phyloP scores from a whole-genome alignment of 2,797 vertebrate genomes.

The Psittacula echo region DNA sequence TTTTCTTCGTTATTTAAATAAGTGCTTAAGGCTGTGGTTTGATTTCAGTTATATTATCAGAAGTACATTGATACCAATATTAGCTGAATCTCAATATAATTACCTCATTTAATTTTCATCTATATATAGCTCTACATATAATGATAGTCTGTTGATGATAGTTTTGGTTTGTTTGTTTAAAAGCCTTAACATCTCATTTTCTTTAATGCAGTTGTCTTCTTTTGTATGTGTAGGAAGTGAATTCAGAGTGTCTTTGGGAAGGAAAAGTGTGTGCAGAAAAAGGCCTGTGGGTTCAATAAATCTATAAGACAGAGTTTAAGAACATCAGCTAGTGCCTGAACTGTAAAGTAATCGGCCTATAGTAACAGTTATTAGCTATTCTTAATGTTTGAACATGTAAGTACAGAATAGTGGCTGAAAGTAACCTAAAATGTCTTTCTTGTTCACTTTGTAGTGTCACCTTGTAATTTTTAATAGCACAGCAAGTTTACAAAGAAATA shows the following conservation, averaged over 20 bases:
- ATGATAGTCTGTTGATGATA: neutral
- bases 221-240: neutral
- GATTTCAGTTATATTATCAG: neutral
- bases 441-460: neutral
- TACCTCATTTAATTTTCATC: neutral
- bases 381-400: neutral
- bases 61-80: neutral
- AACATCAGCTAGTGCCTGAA: neutral
- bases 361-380: neutral
- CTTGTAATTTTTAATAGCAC: neutral
- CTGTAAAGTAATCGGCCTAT: neutral
- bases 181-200: neutral
- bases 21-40: neutral
- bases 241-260: neutral
- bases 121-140: neutral
- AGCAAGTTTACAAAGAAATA: neutral
- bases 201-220: neutral
- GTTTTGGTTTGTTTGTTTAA: neutral
- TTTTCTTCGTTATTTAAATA: neutral
- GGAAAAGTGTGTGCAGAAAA: neutral
- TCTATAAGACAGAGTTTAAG: neutral
- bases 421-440: neutral
- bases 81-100: neutral
- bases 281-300: neutral
- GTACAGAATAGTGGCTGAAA: neutral